These are phyloP conservation scores for Australoheros scitulus DNA, from an alignment of 2,113 vertebrate species.

Conservation along the genomic window DNA sequence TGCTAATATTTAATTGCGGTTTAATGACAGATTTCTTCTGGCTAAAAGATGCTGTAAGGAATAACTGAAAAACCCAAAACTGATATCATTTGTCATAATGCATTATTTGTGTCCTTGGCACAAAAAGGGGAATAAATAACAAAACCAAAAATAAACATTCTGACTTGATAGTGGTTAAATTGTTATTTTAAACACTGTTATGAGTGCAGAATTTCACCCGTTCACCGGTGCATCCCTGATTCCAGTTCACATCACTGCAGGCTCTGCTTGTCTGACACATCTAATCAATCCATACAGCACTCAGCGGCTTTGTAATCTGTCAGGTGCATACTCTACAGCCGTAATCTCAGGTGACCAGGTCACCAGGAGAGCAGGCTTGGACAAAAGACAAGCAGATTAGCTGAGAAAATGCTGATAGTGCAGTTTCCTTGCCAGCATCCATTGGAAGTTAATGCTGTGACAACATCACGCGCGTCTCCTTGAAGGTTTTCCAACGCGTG, in stretches of 20 bases:
- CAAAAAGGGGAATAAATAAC: neutral
- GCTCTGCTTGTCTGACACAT: conserved; percentile 18
- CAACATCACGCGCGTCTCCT: conserved; percentile 35
- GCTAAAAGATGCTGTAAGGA: too few relatives aligned
- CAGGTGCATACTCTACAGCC: conserved; percentile 16
- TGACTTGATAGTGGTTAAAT: neutral
- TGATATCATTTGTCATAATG: neutral
- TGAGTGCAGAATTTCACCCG: neutral
- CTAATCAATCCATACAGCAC: conserved; percentile 53
- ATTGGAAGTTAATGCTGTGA: conserved; percentile 52
- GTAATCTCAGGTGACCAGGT: conserved; percentile 74
- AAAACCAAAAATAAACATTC: neutral
- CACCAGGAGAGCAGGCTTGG: conserved; percentile 38
- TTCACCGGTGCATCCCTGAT: neutral
- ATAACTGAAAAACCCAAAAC: neutral
- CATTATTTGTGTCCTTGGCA: neutral
- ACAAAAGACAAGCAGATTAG: conserved; percentile 72
- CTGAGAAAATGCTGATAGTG: conserved; percentile 61
- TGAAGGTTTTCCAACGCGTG: conserved; percentile 22
- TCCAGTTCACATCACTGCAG: neutral
- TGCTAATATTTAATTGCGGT: too few relatives aligned
- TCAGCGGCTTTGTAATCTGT: conserved; percentile 49
- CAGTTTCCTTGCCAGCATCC: conserved; percentile 49
- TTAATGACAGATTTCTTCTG: too few relatives aligned
- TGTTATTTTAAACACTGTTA: neutral